Evolutionary conservation across 2,888 invertebrate genomes (phyloP).

Genomic region (Dendrolimus houi): DNA sequence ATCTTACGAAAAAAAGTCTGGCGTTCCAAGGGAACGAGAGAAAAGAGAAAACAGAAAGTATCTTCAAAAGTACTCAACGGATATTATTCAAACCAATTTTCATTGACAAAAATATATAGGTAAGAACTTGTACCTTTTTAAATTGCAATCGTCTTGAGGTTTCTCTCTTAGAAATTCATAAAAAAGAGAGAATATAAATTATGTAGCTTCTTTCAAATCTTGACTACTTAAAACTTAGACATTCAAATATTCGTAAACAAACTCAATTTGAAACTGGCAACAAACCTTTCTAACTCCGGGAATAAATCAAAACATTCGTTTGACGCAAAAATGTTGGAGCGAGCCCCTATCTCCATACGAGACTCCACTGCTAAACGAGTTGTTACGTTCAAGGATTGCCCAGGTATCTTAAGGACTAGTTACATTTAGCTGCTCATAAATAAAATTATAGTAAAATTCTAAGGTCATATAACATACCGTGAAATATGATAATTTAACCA

Average conservation of each 20-base stretch:
- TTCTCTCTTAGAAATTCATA: conserved; percentile 6
- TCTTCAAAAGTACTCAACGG: too few relatives aligned
- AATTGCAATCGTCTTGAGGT: too few relatives aligned
- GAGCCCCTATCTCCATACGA: conserved; percentile 24
- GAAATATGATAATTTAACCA: too few relatives aligned
- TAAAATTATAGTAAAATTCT: too few relatives aligned
- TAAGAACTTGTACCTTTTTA: too few relatives aligned
- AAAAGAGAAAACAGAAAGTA: too few relatives aligned
- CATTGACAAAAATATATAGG: too few relatives aligned
- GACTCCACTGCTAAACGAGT: conserved; percentile 35
- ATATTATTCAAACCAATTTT: too few relatives aligned
- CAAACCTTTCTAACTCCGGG: conserved; percentile 7
- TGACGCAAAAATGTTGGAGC: conserved; percentile 32
- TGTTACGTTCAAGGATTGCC: conserved; percentile 6
- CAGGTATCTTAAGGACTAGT: conserved; percentile 4
- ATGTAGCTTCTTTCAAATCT: background rate
- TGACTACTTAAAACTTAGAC: background rate
- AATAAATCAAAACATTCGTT: conserved; percentile 33
- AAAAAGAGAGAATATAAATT: conserved; percentile 4
- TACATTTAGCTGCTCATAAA: background rate
- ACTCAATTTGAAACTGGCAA: conserved; percentile 1
- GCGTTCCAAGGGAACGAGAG: too few relatives aligned
- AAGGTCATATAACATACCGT: too few relatives aligned
- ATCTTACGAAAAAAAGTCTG: too few relatives aligned
- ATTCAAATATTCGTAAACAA: background rate